A percentile compares a stretch with the other conserved stretches of the same genome.
phyloP scores from a whole-genome alignment of 1,140 invertebrate species.

The Zaprionus nigranus region DNA sequence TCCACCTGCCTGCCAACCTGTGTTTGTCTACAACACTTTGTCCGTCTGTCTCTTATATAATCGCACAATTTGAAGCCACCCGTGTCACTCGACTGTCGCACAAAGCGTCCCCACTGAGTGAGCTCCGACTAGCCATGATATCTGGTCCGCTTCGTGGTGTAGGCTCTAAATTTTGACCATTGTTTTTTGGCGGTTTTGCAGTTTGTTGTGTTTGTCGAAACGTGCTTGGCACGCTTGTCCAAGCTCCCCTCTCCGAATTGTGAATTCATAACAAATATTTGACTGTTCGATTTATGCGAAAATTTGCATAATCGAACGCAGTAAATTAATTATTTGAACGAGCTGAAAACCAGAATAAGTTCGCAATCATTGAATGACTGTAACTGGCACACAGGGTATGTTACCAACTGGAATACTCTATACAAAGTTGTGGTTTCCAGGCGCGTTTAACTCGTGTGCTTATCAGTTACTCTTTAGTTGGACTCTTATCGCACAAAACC shows the following conservation, averaged over 20 bases:
- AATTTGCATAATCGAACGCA: slow-evolving; percentile 31
- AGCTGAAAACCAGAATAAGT: background rate
- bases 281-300: background rate
- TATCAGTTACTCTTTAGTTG: slow-evolving; percentile 12
- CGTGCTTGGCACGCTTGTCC: slow-evolving; percentile 75
- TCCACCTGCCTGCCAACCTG: background rate
- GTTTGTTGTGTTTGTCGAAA: slow-evolving; percentile 48
- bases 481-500: slow-evolving; percentile 20
- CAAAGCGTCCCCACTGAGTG: background rate
- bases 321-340: background rate
- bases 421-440: background rate
- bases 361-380: background rate
- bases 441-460: background rate
- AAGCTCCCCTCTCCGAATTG: slow-evolving; percentile 20
- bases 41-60: slow-evolving; percentile 56
- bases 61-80: slow-evolving; percentile 21
- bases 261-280: slow-evolving; percentile 11
- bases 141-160: slow-evolving; percentile 22
- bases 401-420: background rate
- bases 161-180: slow-evolving; percentile 37
- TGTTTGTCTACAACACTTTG: no score
- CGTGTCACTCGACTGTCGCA: slow-evolving; percentile 47
- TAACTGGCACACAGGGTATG: background rate
- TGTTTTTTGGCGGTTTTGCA: slow-evolving; percentile 28
- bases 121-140: slow-evolving; percentile 9